Evolutionary conservation across 1,140 invertebrate genomes (phyloP).

Genomic region (Drosophila pseudoananassae): DNA sequence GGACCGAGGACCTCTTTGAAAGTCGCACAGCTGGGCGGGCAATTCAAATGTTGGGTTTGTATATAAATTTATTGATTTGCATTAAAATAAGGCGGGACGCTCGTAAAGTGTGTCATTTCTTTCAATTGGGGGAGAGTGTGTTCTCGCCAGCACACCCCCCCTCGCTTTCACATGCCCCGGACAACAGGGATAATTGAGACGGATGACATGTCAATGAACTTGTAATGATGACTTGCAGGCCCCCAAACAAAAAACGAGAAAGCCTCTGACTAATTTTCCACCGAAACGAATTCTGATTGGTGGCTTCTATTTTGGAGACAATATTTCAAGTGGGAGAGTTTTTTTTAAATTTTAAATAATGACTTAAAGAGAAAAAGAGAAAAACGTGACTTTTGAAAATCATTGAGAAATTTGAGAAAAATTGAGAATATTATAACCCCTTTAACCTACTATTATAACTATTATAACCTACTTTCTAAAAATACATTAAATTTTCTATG

Average conservation of each 20-base stretch:
- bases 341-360: no score
- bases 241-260: conserved; percentile 21
- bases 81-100: conserved; percentile 41
- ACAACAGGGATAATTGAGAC: conserved; percentile 52
- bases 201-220: conserved; percentile 76
- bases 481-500: no score
- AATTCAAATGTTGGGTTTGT: conserved; percentile 46
- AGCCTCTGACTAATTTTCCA: conserved; percentile 57
- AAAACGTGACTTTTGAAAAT: no score
- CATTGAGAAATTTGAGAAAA: no score
- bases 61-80: conserved; percentile 72
- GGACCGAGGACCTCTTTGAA: neutral
- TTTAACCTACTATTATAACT: no score
- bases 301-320: no score
- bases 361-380: no score
- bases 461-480: no score
- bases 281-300: conserved; percentile 63
- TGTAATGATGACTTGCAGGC: conserved; percentile 59
- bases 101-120: conserved; percentile 55
- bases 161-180: neutral
- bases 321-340: no score
- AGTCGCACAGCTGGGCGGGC: conserved; percentile 48
- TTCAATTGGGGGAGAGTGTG: neutral
- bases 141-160: neutral
- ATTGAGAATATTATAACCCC: no score